Evolutionary conservation across 1,140 invertebrate species (phyloP).

Genomic region (Pseudomyrmex concolor): DNA sequence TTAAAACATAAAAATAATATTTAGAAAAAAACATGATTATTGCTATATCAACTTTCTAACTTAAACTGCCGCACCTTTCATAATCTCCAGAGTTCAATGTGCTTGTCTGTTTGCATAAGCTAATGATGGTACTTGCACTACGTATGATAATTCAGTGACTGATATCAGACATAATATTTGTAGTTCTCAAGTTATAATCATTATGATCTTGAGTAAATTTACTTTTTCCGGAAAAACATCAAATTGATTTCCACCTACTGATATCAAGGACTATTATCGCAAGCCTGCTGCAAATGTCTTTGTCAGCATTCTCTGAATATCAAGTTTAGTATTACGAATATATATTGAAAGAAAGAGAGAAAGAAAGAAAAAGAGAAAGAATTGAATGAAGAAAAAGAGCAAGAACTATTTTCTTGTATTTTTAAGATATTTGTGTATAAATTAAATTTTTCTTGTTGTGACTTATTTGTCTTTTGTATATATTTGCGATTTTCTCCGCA

Average conservation of each 20-base stretch:
- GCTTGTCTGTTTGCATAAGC: neutral
- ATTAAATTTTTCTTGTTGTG: neutral
- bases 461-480: neutral
- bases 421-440: neutral
- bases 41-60: constrained; percentile 6
- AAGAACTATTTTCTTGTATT: neutral
- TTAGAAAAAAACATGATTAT: constrained; percentile 21
- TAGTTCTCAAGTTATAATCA: no score
- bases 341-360: neutral
- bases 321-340: neutral
- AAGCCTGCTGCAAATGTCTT: neutral
- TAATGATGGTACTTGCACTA: no score
- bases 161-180: constrained; percentile 20
- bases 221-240: constrained; percentile 2
- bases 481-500: neutral
- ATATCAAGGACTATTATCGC: constrained; percentile 17
- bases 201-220: neutral
- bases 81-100: constrained; percentile 48
- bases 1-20: constrained; percentile 1
- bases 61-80: constrained; percentile 34
- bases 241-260: constrained; percentile 23
- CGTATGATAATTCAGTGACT: neutral
- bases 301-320: constrained; percentile 17
- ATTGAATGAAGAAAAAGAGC: neutral
- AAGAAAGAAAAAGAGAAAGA: no score